Evolutionary conservation across 2,888 invertebrate genomes (phyloP), one percentile per base, ranked within the genome.

Genomic region (Acleris sparsana): DNA sequence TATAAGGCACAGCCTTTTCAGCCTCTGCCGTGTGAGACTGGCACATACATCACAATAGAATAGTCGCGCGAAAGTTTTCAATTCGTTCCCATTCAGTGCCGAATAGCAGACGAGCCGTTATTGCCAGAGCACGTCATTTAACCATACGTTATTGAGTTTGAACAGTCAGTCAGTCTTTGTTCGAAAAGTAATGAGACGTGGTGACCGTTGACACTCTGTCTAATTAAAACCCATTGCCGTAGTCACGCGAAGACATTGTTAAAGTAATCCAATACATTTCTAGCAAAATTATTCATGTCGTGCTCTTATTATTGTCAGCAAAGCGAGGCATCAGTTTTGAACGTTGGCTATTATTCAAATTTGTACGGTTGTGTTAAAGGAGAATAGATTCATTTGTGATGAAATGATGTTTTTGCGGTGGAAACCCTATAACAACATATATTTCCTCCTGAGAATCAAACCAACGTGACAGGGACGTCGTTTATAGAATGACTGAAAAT

Each of bases 191-290:
- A 56, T 56, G 56, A 13, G 29, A 25, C 33, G 33, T 48, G 22
- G 20, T 52, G 52, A 39, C 48, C 52, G 46, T 46, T 46, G 66
- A 52, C 56, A 61, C 20, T 66, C 62, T 43, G 29, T 53, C 48
- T 66, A 66, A 66, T 62, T 57, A 48, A 65, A 61, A 57, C 16
- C 39, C 48, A 62, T 62, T 44, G 66, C 46, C 29, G 43, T 11
- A 16, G 56, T 62, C 56, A 66, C 56, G 46, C 56, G 39, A 46
- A 56, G 25, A 53, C 46, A 52, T 57, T 66, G 65, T 65, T 25
- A 49, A 60, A 44, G 25, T 17, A 51, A 51, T 56, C 53, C 55
- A 29, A 43, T 29, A 51, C 49, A 56, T 56, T 65, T 65, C 48
- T 64, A 29, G 53, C 53, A 46, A 53, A 53, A 43, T 64, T 60